These are phyloP conservation scores for Mythimna impura DNA, from an alignment of 2,888 invertebrate species.

Conservation along the genomic window DNA sequence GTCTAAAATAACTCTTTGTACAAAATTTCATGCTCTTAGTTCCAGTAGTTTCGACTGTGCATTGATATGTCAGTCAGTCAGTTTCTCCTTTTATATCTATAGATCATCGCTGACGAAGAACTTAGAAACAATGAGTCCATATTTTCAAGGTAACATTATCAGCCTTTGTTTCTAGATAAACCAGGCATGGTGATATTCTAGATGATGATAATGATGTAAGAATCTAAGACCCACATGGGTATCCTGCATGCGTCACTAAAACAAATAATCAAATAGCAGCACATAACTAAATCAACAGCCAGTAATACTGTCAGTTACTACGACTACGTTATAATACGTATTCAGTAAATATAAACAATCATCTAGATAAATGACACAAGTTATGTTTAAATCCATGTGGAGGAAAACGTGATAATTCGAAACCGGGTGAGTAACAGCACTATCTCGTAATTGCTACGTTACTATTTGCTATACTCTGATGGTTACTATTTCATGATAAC, in stretches of 20 bases:
- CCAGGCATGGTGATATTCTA: neutral
- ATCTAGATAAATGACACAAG: neutral
- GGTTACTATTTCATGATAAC: neutral
- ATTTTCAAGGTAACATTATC: neutral
- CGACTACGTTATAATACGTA: neutral
- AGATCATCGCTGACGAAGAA: neutral
- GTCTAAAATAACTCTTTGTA: too few species aligned
- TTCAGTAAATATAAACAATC: conserved; percentile 2
- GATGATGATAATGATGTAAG: neutral
- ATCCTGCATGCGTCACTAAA: neutral
- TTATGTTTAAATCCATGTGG: neutral
- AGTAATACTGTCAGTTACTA: conserved; percentile 5
- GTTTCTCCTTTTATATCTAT: too few species aligned
- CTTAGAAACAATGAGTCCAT: too few species aligned
- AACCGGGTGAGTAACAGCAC: too few species aligned
- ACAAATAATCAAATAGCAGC: neutral
- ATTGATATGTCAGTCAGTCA: too few species aligned
- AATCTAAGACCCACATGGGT: too few species aligned
- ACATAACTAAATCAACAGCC: neutral
- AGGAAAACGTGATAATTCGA: neutral
- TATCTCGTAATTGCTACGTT: neutral
- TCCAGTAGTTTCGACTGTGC: too few species aligned
- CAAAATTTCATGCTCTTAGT: too few species aligned
- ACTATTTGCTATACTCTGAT: neutral
- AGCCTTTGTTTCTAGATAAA: neutral